phyloP scores from a whole-genome alignment of 2,797 vertebrate species.

The Merluccius polli region DNA sequence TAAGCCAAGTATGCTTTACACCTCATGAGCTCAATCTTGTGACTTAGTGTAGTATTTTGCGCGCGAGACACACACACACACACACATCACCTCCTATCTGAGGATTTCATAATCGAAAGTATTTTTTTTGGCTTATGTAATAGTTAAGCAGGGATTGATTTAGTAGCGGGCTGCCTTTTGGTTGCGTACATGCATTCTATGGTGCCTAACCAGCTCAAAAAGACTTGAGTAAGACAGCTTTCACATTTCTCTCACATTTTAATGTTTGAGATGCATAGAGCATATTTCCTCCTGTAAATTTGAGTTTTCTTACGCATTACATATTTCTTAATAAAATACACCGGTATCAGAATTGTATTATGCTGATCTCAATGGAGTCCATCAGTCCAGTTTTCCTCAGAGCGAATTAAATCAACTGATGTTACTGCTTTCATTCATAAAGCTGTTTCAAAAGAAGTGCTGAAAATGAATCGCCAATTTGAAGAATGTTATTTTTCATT shows the following conservation, averaged over 20 bases:
- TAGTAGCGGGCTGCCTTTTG: neutral
- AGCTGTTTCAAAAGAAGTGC: neutral
- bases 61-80: neutral
- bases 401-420: neutral
- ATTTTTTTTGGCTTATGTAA: neutral
- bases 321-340: neutral
- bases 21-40: conserved; percentile 68
- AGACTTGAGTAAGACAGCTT: neutral
- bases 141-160: neutral
- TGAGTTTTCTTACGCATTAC: neutral
- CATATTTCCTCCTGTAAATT: neutral
- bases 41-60: conserved; percentile 47
- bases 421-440: neutral
- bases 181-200: neutral
- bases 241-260: neutral
- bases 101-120: neutral
- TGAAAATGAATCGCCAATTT: neutral
- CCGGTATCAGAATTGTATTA: neutral
- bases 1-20: conserved; percentile 30
- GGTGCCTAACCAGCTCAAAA: neutral
- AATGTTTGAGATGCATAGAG: neutral
- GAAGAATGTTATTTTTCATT: neutral
- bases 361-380: too few relatives aligned
- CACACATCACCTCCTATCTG: too few relatives aligned
- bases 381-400: neutral